Evolutionary conservation across 1,140 invertebrate genomes (phyloP).

Genomic region (Drosophila nigrodunni): DNA sequence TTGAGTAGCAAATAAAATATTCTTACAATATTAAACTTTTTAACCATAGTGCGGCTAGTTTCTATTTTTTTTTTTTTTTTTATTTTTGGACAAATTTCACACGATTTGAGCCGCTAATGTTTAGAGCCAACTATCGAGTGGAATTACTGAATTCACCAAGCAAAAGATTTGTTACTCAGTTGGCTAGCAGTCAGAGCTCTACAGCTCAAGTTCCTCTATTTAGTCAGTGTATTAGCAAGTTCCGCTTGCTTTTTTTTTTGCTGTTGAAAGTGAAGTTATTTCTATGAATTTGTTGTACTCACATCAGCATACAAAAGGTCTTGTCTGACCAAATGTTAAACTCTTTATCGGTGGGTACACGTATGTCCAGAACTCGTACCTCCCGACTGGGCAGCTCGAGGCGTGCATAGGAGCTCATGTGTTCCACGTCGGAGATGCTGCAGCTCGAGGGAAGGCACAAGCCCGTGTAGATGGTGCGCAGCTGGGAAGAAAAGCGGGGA

Average conservation of each 20-base stretch:
- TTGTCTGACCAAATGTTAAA: conserved; percentile 89
- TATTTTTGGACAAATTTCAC: conserved; percentile 26
- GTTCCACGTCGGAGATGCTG: conserved; percentile 86
- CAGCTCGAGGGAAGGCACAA: conserved; percentile 90
- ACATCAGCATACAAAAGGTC: conserved; percentile 90
- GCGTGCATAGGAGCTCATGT: conserved; percentile 86
- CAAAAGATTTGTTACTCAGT: too few relatives aligned
- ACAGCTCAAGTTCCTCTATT: conserved; percentile 20
- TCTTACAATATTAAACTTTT: too few relatives aligned
- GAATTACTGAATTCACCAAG: neutral
- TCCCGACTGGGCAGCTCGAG: conserved; percentile 83
- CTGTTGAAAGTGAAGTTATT: conserved; percentile 23
- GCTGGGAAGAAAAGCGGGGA: conserved; percentile 64
- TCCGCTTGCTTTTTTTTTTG: neutral
- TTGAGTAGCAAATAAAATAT: too few relatives aligned
- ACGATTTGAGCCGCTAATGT: conserved; percentile 40
- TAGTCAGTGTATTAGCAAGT: conserved; percentile 43
- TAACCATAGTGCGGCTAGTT: conserved; percentile 5
- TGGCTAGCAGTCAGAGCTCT: too few relatives aligned
- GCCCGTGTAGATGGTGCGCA: conserved; percentile 88
- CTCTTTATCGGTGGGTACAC: conserved; percentile 88
- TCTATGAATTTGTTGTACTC: conserved; percentile 72
- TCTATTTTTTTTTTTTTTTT: conserved; percentile 20
- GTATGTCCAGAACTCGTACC: conserved; percentile 86
- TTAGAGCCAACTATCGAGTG: conserved; percentile 9